A percentile compares a stretch with the other conserved stretches of the same genome.
These are phyloP conservation scores for Vulpes lagopus DNA, from an alignment of 2,113 vertebrate genomes.

Conservation along the genomic window DNA sequence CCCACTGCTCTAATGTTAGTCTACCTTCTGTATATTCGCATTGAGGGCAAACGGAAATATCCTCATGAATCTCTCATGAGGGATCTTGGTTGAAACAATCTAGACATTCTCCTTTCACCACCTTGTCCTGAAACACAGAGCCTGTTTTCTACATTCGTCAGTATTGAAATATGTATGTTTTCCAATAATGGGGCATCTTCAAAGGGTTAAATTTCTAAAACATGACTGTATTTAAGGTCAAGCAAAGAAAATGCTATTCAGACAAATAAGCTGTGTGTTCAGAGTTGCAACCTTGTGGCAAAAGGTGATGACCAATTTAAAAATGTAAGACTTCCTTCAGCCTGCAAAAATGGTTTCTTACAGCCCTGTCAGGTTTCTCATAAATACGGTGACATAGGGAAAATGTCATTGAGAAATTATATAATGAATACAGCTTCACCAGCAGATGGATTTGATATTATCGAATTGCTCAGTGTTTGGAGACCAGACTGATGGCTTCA, in stretches of 20 bases:
- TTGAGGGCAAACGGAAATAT: constrained; percentile 81
- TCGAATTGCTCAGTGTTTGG: constrained; percentile 37
- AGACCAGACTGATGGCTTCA: constrained; percentile 51
- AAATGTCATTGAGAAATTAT: not conserved
- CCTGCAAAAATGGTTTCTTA: constrained; percentile 48
- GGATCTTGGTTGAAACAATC: constrained; percentile 79
- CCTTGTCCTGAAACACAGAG: constrained; percentile 74
- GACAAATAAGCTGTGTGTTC: constrained; percentile 37
- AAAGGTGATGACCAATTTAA: constrained; percentile 59
- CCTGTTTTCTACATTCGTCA: constrained; percentile 33
- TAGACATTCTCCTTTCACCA: constrained; percentile 80
- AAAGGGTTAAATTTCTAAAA: constrained; percentile 73
- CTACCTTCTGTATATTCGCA: constrained; percentile 82
- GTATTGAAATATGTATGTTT: constrained; percentile 70
- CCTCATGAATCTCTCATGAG: constrained; percentile 87
- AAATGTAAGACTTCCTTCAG: constrained; percentile 48
- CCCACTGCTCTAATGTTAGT: constrained; percentile 82
- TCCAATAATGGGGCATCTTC: constrained; percentile 62
- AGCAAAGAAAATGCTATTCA: constrained; percentile 31
- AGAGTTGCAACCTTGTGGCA: constrained; percentile 28
- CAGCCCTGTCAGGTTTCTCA: constrained; percentile 47
- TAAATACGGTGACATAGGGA: not conserved
- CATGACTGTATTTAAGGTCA: constrained; percentile 12
- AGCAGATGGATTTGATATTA: constrained; percentile 48
- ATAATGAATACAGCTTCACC: constrained; percentile 9